Evolutionary conservation across 2,888 invertebrate species (phyloP), one percentile per base, ranked within the genome.

Genomic region (Philopedon plagiatum): DNA sequence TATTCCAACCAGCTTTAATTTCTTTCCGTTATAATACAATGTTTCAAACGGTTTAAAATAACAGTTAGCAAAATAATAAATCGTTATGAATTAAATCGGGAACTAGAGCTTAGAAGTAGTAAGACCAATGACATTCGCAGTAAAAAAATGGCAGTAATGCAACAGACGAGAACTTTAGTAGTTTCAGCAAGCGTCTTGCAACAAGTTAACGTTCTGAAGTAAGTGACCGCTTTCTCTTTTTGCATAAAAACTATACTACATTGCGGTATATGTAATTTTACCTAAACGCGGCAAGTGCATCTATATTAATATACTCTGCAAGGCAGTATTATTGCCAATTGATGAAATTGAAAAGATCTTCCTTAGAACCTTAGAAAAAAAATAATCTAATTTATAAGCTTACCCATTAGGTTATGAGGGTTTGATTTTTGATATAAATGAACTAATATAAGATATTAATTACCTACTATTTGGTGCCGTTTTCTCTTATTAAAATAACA

Each of bases 161-260:
- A 46, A 46, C n/a, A n/a, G 23, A 8, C 29, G 51, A 49, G 8
- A 49, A 21, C 23, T 49, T 49, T 29, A n/a, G n/a, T n/a, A n/a
- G 29, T 51, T 51, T 29, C 15, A 51, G n/a, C n/a, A 51, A 51
- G 26, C 51, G n/a, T n/a, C 15, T 21, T 1, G 46, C n/a, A 29
- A 51, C 26, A 13, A 51, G 51, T 51, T 29, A 51, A 51, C 26
- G 51, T 51, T 51, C 51, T 26, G 18, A 15, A 21, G 23, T 11
- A 29, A 29, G n/a, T 51, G 51, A n/a, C 15, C 21, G 51, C 51
- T 51, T 51, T 51, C 51, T 51, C 51, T 51, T 51, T 29, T 11
- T n/a, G 11, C n/a, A 46, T 39, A 3, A 39, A 39, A 39, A 4
- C 1, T 39, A 15, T 11, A 15, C n/a, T n/a, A n/a, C 39, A 13